Evolutionary conservation across 2,113 vertebrate species (phyloP).

Genomic region (Gobio gobio): DNA sequence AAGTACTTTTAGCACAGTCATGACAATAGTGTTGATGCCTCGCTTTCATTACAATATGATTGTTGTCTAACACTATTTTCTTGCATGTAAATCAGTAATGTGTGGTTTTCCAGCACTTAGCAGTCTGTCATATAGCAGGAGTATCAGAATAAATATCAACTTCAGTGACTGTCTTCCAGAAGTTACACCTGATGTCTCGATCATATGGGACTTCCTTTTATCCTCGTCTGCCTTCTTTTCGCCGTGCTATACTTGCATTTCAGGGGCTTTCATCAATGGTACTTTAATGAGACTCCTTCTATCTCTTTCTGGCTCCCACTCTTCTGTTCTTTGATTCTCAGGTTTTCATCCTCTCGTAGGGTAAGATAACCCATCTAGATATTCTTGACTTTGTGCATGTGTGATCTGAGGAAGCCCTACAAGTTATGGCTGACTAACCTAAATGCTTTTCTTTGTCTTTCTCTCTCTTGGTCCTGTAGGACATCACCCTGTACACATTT

Average conservation of each 20-base stretch:
- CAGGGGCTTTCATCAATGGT: conserved; percentile 29
- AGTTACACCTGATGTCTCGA: conserved; percentile 7
- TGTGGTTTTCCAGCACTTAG: background rate
- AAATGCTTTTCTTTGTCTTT: conserved; percentile 3
- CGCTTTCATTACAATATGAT: background rate
- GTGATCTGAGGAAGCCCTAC: background rate
- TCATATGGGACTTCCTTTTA: conserved; percentile 38
- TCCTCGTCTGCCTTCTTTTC: background rate
- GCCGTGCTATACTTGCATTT: background rate
- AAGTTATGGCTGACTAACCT: background rate
- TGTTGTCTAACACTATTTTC: conserved; percentile 13
- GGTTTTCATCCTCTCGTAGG: conserved; percentile 1
- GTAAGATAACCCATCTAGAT: conserved; percentile 22
- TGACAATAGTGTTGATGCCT: background rate
- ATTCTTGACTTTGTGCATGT: background rate
- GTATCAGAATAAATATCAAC: conserved; percentile 23
- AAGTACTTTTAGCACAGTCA: background rate
- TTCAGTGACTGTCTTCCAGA: background rate
- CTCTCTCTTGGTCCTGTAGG: background rate
- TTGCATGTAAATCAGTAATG: background rate
- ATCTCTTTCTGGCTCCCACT: conserved; percentile 27
- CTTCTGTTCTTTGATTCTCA: conserved; percentile 17
- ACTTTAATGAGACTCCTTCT: conserved; percentile 37
- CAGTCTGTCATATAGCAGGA: no score
- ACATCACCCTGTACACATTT: background rate